Base-by-base conservation (phyloP, 2,113 vertebrate species). In the Limnothrissa miodon region DNA sequence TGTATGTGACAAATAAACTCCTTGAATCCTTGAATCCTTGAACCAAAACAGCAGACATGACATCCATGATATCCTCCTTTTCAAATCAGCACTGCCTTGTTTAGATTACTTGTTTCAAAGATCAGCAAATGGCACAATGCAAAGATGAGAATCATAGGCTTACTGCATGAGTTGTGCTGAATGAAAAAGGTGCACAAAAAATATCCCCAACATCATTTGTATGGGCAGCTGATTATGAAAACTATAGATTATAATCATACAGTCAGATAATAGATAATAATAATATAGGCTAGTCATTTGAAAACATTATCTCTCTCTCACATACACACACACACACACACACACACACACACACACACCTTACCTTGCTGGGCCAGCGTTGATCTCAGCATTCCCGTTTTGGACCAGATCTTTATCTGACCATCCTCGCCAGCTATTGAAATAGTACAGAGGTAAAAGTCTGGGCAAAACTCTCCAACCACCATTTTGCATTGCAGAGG, bases 321-420 rank as follows among this genome's bases (percentile, higher is more conserved):
- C 9, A 59, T 59, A 21, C 53, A 48, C 23, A 4, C 53, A 21
- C 53, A 23, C 13, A 56, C 11, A 23, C 13, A 53, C 48, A 17
- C 48, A 53, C 48, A 17, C 48, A 53, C 48, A 5, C 48, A 53
- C 48, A 1, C 48, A n/a, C 25, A 8, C 29, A 7, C 29, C 59
- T 90, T 94, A 99, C 98, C 98, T 95, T 98, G 97, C 86, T 96
- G 98, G 86, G 95, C 95, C 82, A 99, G 90, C 45, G 97, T 99
- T 46, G 98, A 98, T 87, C 98, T 96, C 85, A 99, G 93, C 98
- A 99, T 99, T 59, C 98, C 98, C 90, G 92, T 98, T 91, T 97
- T 99, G 66, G 98, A 99, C 98, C 98, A 99, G 90, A 99, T 98
- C 95, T 99, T 99, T 86, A 99, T 95, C 92, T 97, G 97, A 15